Conservation (phyloP, 1,140 invertebrate species). For the Drosophila quadrilineata region DNA sequence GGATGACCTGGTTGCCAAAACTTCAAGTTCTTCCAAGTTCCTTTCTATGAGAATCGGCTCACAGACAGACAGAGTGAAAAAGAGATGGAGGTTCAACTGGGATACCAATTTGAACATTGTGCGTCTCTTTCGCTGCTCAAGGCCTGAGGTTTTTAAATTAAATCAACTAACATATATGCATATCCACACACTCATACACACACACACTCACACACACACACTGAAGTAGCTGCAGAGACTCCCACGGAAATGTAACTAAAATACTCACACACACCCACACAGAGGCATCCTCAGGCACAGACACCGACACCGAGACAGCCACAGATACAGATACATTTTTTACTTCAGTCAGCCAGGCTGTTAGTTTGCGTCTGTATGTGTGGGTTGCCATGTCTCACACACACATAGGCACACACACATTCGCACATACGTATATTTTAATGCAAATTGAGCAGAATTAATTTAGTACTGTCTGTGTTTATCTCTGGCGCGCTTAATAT, state of each 20-base stretch:
- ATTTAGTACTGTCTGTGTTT: slow-evolving; percentile 76
- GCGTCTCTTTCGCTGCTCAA: neutral
- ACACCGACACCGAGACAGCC: slow-evolving; percentile 20
- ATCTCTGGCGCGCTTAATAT: slow-evolving; percentile 72
- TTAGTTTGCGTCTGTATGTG: neutral
- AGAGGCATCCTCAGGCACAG: slow-evolving; percentile 15
- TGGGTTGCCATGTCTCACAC: neutral
- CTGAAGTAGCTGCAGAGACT: slow-evolving; percentile 13
- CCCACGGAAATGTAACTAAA: slow-evolving; percentile 65
- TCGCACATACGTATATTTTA: slow-evolving; percentile 67
- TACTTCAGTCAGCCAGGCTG: neutral
- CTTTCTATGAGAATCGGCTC: too few relatives aligned
- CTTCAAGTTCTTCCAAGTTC: too few relatives aligned
- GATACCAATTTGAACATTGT: slow-evolving; percentile 24
- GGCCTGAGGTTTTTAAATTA: slow-evolving; percentile 59
- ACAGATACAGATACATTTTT: slow-evolving; percentile 20
- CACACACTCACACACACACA: slow-evolving; percentile 12
- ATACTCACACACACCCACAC: slow-evolving; percentile 19
- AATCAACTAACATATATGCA: slow-evolving; percentile 53
- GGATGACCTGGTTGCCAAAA: too few relatives aligned
- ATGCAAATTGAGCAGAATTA: slow-evolving; percentile 80
- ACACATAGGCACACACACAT: slow-evolving; percentile 15
- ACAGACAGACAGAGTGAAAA: neutral
- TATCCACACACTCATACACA: neutral
- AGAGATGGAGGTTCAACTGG: neutral